Base-by-base conservation (phyloP, 2,797 vertebrate genomes). In the Pelobates cultripes region DNA sequence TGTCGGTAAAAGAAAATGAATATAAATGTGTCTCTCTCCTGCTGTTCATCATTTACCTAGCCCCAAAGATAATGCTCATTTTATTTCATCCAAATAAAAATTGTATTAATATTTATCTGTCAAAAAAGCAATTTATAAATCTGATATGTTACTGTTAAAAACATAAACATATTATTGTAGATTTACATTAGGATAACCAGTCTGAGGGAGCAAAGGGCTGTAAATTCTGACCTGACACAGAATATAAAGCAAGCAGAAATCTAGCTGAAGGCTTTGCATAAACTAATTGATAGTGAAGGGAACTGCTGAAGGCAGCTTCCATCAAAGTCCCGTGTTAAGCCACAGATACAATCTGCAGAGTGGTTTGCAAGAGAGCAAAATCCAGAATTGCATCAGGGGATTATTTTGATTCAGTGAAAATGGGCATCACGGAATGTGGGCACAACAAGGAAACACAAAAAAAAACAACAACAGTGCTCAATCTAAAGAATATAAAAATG, bases 291-390 rank as follows among this genome's bases (percentile, higher is more conserved):
- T 64, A 72, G 60, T 79, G 60, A 42, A 64, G 77, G 72, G 77
- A 72, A 13, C 41, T 79, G 77, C 77, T 73, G 60, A 79, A 73
- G 69, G 77, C 69, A 71, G 68, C 77, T 78, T 47, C 43, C 61
- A 78, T 72, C 43, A 47, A 71, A 53, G 7, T 43, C 60, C 57
- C 13, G 14, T 72, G 44, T 1, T 72, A 72, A 73, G 61, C 70
- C 77, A 63, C 57, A 72, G 3, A 71, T 47, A 64, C 69, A 72
- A 70, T 8, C 53, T 45, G 61, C 76, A 44, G 76, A 70, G 14
- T 10, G n/a, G 3, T 71, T 63, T 79, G 28, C 41, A 78, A 55
- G 53, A n/a, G 43, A 71, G 68, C 60, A 70, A n/a, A 78, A 71
- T 63, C 55, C 43, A 78, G 67, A 78, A 70, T 14, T 45, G 53